Evolutionary conservation across 2,888 invertebrate genomes (phyloP), one percentile per base, ranked within the genome.

Genomic region (Apodemia duryi): DNA sequence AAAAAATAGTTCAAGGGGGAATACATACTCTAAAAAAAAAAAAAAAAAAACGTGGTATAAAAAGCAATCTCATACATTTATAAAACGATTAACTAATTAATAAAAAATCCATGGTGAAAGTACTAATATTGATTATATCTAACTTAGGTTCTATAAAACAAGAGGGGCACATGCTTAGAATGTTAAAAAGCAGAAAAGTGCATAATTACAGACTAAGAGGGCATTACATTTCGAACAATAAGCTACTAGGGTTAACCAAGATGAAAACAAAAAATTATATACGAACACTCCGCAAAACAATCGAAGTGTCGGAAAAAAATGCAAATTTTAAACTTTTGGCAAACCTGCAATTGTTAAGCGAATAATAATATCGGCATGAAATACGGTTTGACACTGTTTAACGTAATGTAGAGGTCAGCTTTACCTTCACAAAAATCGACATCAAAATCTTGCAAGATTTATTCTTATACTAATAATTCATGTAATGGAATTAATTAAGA

Each of bases 291-390:
- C 77, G 80, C 78, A 82, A 81, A 80, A 72, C 67, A 85, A 77
- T 67, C 71, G 74, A 80, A 83, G 79, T 82, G 77, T 81, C 82
- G 88, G 88, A 90, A 90, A 91, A 90, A 86, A 91, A 90, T 90
- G 91, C 91, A 82, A 91, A 91, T 90, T 91, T 91, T 89, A 86
- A 89, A 91, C 88, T 85, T 81, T 86, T 90, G 91, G 91, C 91
- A 91, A 91, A 90, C 90, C 89, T 91, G 90, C 91, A 91, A 91
- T 91, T 91, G 91, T 91, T 91, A 91, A 91, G 89, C 82, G 84
- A 83, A 74, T 69, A 68, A 52, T 65, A 67, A 32, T 57, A 57
- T 57, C 54, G 54, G 54, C 52, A 62, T 67, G 35, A 29, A 63
- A 66, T 69, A 60, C 57, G 43, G 51, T 62, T 64, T 66, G 68